These are phyloP conservation scores for Sebastes cheni DNA, from an alignment of 2,797 vertebrate species.

Conservation along the genomic window DNA sequence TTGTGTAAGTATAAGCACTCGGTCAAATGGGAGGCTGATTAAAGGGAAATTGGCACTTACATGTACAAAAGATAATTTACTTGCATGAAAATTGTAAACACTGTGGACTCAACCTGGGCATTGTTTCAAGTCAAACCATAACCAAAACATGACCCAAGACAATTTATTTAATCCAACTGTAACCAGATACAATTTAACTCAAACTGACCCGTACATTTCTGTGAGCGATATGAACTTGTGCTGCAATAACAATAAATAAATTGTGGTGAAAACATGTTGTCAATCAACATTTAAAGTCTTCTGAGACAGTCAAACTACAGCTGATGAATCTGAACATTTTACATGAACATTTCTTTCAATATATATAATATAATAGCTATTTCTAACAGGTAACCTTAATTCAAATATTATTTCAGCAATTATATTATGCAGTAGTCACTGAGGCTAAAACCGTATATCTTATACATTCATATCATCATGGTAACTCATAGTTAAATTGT, in stretches of 20 bases:
- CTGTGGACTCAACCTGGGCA: background rate
- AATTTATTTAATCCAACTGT: background rate
- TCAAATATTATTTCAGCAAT: background rate
- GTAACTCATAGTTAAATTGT: background rate
- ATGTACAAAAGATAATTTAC: background rate
- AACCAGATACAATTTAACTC: background rate
- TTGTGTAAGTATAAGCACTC: background rate
- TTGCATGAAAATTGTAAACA: background rate
- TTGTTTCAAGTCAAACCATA: background rate
- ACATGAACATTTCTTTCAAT: background rate
- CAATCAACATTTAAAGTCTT: background rate
- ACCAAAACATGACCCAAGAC: background rate
- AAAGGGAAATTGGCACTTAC: constrained; percentile 6
- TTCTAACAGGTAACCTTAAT: background rate
- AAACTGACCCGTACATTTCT: background rate
- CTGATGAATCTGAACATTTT: background rate
- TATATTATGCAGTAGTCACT: background rate
- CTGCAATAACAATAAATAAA: background rate
- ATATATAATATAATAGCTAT: background rate
- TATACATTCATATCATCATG: background rate
- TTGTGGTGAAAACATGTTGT: background rate
- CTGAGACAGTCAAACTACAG: background rate
- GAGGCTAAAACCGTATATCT: rapidly evolving
- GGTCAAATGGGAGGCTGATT: background rate
- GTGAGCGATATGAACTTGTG: background rate